These are phyloP conservation scores for Esox niger DNA, from an alignment of 2,113 vertebrate genomes.

Conservation along the genomic window DNA sequence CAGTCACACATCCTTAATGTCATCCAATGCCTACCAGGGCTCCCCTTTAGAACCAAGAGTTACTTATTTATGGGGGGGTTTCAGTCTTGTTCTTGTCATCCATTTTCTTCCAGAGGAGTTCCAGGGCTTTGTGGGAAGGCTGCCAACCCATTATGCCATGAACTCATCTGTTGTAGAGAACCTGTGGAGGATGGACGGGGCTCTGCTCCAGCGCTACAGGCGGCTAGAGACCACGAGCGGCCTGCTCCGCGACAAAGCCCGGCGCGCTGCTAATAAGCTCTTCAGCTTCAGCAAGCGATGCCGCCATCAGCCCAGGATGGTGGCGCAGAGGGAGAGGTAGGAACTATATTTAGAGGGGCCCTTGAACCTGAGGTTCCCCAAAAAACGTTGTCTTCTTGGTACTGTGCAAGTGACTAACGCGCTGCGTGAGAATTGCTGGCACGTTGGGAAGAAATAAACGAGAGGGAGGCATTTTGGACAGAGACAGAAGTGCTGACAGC, in stretches of 20 bases:
- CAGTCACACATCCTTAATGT: conserved; percentile 7
- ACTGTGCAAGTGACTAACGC: conserved; percentile 64
- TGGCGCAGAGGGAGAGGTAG: conserved; percentile 72
- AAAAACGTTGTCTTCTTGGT: conserved; percentile 31
- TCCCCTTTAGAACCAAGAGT: conserved; percentile 27
- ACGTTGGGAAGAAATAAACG: too few species aligned
- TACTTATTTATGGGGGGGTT: conserved; percentile 48
- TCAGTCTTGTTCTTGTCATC: conserved; percentile 42
- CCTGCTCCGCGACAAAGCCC: conserved; percentile 70
- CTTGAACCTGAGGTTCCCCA: conserved; percentile 47
- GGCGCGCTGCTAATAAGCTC: conserved; percentile 71
- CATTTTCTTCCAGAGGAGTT: conserved; percentile 71
- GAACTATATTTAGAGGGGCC: conserved; percentile 33
- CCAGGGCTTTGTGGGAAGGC: conserved; percentile 71
- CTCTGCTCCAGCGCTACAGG: conserved; percentile 71
- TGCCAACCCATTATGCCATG: conserved; percentile 72
- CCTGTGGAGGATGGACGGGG: conserved; percentile 70
- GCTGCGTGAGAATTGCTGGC: conserved; percentile 38
- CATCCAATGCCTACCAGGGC: conserved; percentile 19
- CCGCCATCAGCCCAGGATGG: conserved; percentile 71
- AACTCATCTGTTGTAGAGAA: conserved; percentile 75
- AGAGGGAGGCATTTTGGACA: conserved; percentile 35
- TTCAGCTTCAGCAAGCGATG: conserved; percentile 79
- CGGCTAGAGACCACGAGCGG: conserved; percentile 68
- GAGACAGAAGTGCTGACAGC: conserved; percentile 59